Evolutionary conservation across 2,888 invertebrate genomes (phyloP).

Genomic region (Junonia oenone): DNA sequence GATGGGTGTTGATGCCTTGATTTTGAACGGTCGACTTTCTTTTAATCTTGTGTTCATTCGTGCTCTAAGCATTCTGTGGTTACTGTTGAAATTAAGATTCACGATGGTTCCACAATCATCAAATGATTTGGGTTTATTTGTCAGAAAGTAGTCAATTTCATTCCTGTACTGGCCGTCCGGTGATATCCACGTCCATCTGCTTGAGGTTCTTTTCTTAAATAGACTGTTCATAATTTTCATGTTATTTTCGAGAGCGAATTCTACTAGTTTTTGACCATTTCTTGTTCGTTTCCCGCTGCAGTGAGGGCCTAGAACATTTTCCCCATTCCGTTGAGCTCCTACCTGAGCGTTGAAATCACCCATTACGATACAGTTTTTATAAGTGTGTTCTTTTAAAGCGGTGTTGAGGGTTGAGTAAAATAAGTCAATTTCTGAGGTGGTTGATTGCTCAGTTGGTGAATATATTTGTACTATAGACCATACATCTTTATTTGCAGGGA

Average conservation of each 20-base stretch:
- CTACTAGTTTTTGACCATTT: conserved; percentile 17
- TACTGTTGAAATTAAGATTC: conserved; percentile 28
- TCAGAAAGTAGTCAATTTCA: conserved; percentile 26
- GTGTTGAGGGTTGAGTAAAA: conserved; percentile 4
- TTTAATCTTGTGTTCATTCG: conserved; percentile 6
- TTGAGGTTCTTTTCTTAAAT: conserved; percentile 12
- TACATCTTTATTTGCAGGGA: conserved; percentile 13
- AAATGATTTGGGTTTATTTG: conserved; percentile 13
- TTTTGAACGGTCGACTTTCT: conserved; percentile 3
- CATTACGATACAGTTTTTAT: conserved; percentile 21
- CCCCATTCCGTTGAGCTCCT: conserved; percentile 10
- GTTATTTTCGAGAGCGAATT: conserved; percentile 14
- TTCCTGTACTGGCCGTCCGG: conserved; percentile 16
- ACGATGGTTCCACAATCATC: conserved; percentile 18
- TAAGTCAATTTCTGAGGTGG: not conserved
- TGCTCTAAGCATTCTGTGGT: conserved; percentile 29
- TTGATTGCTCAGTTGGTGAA: conserved; percentile 19
- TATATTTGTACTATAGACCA: conserved; percentile 26
- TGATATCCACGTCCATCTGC: conserved; percentile 20
- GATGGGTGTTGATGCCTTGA: not conserved
- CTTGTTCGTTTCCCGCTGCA: conserved; percentile 12
- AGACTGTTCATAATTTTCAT: conserved; percentile 13
- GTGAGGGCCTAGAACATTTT: conserved; percentile 12
- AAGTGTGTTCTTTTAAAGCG: conserved; percentile 2
- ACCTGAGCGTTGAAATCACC: conserved; percentile 21